Evolutionary conservation across 2,888 invertebrate species (phyloP), one percentile per base, ranked within the genome.

Genomic region (Hemicrepidius hirtus): DNA sequence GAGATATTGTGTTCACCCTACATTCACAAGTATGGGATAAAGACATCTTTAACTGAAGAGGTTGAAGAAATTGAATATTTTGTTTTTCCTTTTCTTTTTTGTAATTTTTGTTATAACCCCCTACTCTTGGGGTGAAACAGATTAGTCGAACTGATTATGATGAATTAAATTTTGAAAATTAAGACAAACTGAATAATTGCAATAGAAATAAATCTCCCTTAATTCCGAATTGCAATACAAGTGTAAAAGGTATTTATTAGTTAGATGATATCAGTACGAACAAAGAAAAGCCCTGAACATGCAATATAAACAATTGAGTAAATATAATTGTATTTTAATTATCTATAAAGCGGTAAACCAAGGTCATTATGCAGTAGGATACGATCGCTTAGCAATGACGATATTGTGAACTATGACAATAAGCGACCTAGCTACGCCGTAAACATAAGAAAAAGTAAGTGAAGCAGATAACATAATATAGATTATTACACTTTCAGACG

Each of bases 251-350:
- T 28, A 28, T 53, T 28, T 49, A 49, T 49, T 32, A 24, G 55
- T 12, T 12, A 64, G 65, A 64, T 59, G 65, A 49, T 59, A 78
- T 75, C 76, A 76, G 65, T 66, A 72, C 64, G 67, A 82, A 83
- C 82, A 83, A 83, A 83, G 83, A 80, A 82, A 79, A 82, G 75
- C 82, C 81, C 75, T 81, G 81, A 81, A 81, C 82, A 76, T 79
- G 77, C 78, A 81, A 80, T 78, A 74, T 70, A 80, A 81, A 84
- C 83, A 83, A 83, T 82, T 81, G 80, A 82, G 81, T 82, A 82
- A 83, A 82, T 80, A 81, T 82, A 83, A 85, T 84, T 83, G 80
- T 80, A 79, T 82, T 84, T 82, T 81, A 84, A 84, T 84, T 85
- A 84, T 83, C 84, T 83, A 80, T 78, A 80, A 83, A 82, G 83